Percentiles rank a stretch among this genome's conserved stretches.
Conservation (phyloP, 2,888 invertebrate species). For the Pharmacophagus antenor region DNA sequence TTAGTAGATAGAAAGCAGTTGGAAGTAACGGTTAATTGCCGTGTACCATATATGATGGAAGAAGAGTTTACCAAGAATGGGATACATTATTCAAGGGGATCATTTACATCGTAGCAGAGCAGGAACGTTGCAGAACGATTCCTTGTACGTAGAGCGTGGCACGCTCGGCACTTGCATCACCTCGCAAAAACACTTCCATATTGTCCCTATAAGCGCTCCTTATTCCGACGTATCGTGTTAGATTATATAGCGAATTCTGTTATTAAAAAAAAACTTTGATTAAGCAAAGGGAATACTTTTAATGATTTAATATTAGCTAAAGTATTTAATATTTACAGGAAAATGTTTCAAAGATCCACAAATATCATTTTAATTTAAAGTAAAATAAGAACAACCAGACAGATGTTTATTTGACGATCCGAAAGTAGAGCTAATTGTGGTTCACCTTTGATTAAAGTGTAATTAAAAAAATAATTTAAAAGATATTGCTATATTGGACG, state of each 20-base stretch:
- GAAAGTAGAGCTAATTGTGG: background rate
- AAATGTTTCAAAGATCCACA: too few species aligned
- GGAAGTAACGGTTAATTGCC: constrained; percentile 70
- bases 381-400: background rate
- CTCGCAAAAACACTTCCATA: constrained; percentile 70
- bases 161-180: constrained; percentile 59
- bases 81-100: constrained; percentile 78
- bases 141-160: constrained; percentile 66
- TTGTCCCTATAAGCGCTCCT: constrained; percentile 60
- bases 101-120: constrained; percentile 73
- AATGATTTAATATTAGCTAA: too few species aligned
- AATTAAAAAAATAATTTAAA: constrained; percentile 13
- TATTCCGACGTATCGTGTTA: constrained; percentile 52
- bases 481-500: constrained; percentile 15
- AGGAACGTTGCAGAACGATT: constrained; percentile 68
- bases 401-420: constrained; percentile 10
- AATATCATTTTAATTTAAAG: too few species aligned
- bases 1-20: constrained; percentile 61
- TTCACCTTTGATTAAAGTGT: constrained; percentile 11
- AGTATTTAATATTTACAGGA: too few species aligned
- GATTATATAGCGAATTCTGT: constrained; percentile 40
- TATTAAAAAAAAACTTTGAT: constrained; percentile 1
- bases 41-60: constrained; percentile 70
- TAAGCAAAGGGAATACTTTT: background rate
- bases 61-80: constrained; percentile 69